These are phyloP conservation scores for Zenarchopterus dispar DNA, from an alignment of 2,797 vertebrate species.

Conservation along the genomic window DNA sequence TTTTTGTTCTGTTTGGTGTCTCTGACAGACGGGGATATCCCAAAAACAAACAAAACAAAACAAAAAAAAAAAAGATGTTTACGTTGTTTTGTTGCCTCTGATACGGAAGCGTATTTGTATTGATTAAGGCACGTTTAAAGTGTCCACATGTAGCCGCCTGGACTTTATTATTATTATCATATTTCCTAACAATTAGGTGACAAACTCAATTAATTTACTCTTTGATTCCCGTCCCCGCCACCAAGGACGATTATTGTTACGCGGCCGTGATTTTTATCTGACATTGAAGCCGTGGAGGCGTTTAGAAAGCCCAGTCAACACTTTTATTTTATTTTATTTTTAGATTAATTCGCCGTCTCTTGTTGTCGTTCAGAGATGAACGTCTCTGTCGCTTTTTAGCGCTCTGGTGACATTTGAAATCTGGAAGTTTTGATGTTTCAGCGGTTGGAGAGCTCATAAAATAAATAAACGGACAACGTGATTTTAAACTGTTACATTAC, in stretches of 20 bases:
- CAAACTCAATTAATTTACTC: not conserved
- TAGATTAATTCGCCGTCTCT: no score
- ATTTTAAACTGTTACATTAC: no score
- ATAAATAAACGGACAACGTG: no score
- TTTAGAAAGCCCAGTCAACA: no score
- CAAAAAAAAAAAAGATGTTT: slow-evolving; percentile 20
- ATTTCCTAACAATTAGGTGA: not conserved
- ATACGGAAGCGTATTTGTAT: not conserved
- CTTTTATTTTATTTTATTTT: no score
- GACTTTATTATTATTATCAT: not conserved
- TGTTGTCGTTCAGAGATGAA: no score
- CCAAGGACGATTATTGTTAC: not conserved
- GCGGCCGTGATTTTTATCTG: not conserved
- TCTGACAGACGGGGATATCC: slow-evolving; percentile 46
- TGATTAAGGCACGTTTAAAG: not conserved
- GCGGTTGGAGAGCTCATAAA: no score
- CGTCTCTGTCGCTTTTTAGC: no score
- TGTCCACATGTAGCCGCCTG: not conserved
- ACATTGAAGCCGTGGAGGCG: not conserved
- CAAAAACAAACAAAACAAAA: slow-evolving; percentile 29
- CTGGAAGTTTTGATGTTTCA: no score
- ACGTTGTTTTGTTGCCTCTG: not conserved
- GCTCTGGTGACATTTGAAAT: no score
- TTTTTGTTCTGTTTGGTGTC: slow-evolving; percentile 14
- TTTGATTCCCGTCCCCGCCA: not conserved